phyloP scores from a whole-genome alignment of 2,797 vertebrate genomes.

The Onychomys arenicola region DNA sequence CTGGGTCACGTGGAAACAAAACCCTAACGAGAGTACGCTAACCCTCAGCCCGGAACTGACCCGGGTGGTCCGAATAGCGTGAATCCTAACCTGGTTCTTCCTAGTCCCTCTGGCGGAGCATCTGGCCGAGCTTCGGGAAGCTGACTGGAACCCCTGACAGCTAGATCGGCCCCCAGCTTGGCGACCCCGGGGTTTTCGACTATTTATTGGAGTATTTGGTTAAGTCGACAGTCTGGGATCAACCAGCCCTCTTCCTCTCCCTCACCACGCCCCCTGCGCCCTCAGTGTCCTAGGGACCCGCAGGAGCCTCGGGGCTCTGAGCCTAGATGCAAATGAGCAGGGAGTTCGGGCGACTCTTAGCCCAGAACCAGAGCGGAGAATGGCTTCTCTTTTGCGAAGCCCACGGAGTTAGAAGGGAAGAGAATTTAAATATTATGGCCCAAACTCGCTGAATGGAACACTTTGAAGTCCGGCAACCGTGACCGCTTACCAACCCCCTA shows the following conservation, averaged over 20 bases:
- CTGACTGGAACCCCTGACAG: neutral
- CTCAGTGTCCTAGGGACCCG: accelerated
- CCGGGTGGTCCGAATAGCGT: slow-evolving; percentile 14
- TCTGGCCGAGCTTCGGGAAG: neutral
- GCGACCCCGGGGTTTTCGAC: neutral
- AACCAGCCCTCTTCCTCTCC: neutral
- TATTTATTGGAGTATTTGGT: neutral
- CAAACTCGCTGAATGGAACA: slow-evolving; percentile 45
- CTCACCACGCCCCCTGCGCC: neutral
- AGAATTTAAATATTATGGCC: neutral
- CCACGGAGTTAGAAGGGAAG: neutral
- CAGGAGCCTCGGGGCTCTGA: accelerated
- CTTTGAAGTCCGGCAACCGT: slow-evolving; percentile 80
- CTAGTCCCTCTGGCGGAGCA: neutral
- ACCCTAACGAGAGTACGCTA: neutral
- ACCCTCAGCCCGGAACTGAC: neutral
- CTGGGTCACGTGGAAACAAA: neutral
- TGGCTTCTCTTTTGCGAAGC: neutral
- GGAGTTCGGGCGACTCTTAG: neutral
- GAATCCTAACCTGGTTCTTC: neutral
- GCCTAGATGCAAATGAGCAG: accelerated
- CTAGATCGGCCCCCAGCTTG: neutral
- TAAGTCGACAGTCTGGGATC: neutral
- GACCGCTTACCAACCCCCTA: slow-evolving; percentile 52
- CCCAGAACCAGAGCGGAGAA: neutral